These are phyloP conservation scores for Crotalus tigris DNA, from an alignment of 2,113 vertebrate species.

Conservation along the genomic window DNA sequence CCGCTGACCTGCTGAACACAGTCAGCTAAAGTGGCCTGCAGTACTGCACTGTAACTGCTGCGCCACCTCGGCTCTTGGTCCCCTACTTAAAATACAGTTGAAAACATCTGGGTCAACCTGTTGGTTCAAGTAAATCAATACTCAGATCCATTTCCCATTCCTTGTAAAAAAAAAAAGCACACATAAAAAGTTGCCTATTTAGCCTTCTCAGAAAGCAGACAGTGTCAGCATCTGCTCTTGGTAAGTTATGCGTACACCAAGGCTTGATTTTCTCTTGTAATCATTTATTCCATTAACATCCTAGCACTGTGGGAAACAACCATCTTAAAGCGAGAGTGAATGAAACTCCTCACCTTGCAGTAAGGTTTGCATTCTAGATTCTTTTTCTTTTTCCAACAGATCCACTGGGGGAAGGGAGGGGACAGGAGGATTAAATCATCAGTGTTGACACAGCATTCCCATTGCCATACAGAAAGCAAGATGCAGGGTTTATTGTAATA, in stretches of 20 bases:
- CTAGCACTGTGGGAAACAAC: neutral
- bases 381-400: slow-evolving; percentile 43
- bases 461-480: neutral
- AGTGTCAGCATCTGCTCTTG: neutral
- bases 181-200: neutral
- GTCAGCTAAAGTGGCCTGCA: too few relatives aligned
- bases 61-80: neutral
- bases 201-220: neutral
- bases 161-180: neutral
- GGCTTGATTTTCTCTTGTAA: neutral
- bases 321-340: neutral
- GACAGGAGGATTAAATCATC: slow-evolving; percentile 42
- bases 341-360: slow-evolving; percentile 38
- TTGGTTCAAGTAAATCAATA: neutral
- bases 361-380: slow-evolving; percentile 39
- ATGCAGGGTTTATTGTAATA: slow-evolving; percentile 50
- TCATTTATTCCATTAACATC: slow-evolving; percentile 24
- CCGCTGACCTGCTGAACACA: too few relatives aligned
- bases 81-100: neutral
- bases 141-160: neutral
- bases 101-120: neutral
- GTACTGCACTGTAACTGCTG: too few relatives aligned
- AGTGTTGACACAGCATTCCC: slow-evolving; percentile 39
- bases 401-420: neutral
- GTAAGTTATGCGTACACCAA: neutral